Base-by-base conservation (phyloP, 2,113 vertebrate species). In the Sceloporus undulatus region DNA sequence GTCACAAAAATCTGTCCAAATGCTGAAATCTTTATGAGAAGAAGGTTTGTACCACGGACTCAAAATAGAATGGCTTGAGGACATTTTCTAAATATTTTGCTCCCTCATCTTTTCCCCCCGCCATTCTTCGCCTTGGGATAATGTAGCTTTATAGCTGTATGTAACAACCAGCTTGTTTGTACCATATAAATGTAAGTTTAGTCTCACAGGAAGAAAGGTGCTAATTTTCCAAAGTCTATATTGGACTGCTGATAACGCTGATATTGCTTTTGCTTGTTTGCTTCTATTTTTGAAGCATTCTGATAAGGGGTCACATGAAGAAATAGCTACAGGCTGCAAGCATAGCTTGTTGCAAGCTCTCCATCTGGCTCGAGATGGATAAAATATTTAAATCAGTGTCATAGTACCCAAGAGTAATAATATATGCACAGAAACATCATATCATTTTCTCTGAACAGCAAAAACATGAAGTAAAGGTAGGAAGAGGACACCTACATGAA, bases 401-500 rank as follows among this genome's bases (percentile, higher is more conserved):
- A 85, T 29, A 19, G 59, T 21, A 21, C 4, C 11, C 52, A 62
- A 62, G 68, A 73, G 29, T 71, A 48, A 84, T 73, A 54, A 34
- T 34, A 73, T 54, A 79, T 79, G 77, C 77, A 79, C 48, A 54
- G 10, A 54, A 54, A 79, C 77, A 79, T 78, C 48, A 52, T 79
- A 79, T 79, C 77, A 13, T 79, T 79, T 79, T 54, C 77, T 79
- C 27, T 79, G 77, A 79, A 79, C 77, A 84, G n/a, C 29, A 54
- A 7, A 82, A 42, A 27, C 38, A 79, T 11, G 42, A 19, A 71
- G 71, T 84, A 29, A 19, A 29, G 42, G 68, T 54, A 71, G 29
- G 11, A 52, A 73, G 82, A 73, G 16, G 29, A 59, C 29, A 79
- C 19, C 5, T 4, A 34, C 6, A 48, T 84, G 48, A 56, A 56